Base-by-base conservation (phyloP, 2,797 vertebrate genomes). In the Xenentodon cancila region DNA sequence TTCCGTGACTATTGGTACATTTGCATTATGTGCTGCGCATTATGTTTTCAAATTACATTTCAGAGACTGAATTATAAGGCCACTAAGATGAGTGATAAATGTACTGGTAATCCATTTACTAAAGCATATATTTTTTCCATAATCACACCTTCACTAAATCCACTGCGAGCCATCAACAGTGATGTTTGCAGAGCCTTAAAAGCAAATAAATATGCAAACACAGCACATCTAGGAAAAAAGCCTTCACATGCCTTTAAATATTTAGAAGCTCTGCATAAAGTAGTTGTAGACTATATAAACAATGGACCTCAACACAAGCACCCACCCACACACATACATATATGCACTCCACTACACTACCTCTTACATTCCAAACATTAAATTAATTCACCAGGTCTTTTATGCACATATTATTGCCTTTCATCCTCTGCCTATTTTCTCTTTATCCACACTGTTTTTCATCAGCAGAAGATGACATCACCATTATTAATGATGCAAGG, bases 151-250 rank as follows among this genome's bases (percentile, higher is more conserved):
- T 86, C 80, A 84, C 75, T 82, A 59, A 75, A 75, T 84, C 80
- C 73, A 34, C 61, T 27, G 80, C 50, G 64, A 74, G 62, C 68
- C 71, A 82, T 85, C 76, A 79, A 71, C 68, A 50, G 54, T 47
- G 60, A 50, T 72, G 66, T 80, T 78, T 84, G 59, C 55, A 20
- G 47, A 56, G 79, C 55, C 67, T 85, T 85, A 86, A 87, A 84
- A 89, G 86, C 86, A 88, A 84, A 84, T 85, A 79, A 85, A 87
- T 81, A 83, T 85, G 86, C 83, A 87, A 84, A 87, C 72, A 40
- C 72, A 83, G 84, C 84, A 79, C 32, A 73, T 74, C 32, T 48
- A 64, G 59, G 20, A 3, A 22, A 34, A 64, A 77, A 73, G 77
- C 67, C 59, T 80, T 86, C 81, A 80, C 61, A 72, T 68, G 32